Evolutionary conservation across 2,888 invertebrate genomes (phyloP), one percentile per base, ranked within the genome.

Genomic region (Acronicta leporina): DNA sequence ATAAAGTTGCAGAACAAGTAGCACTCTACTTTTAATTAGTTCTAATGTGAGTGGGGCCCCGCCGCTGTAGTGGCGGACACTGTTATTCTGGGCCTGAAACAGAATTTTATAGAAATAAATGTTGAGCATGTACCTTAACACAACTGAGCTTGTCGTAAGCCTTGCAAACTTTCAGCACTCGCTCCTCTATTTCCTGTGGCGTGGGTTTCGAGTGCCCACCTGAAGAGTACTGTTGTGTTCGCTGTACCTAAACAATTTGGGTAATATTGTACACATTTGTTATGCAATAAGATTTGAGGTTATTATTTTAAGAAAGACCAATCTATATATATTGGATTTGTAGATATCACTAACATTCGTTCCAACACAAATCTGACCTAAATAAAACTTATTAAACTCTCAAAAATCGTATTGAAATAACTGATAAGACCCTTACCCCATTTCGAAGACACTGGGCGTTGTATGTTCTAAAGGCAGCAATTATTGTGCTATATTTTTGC

Each of bases 1-100:
- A 95, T 98, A 99, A 80, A 99, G 96, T 95, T 98, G 97, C 85
- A 99, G 96, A 75, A 99, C 98, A 93, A 99, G 97, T 84, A 99
- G 95, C 77, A 99, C 98, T 89, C 99, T 96, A 89, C 98, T 97
- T 88, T 96, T 94, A 91, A 99, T 97, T 84, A 97, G 95, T 85
- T 97, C 97, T 90, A 98, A 95, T 73, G 97, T 95, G 84, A 98
- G 95, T 74, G 98, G 98, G 75, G 96, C 95, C 85, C 96, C 96
- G 76, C 92, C 93, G 91, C 97, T 96, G 96, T 97, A 97, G 92
- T 95, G 95, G 92, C 97, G 96, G 86, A 94, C 94, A 89, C 95
- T 95, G 94, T 95, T 95, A 94, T 94, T 94, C 95, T 92, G 94
- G 91, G 92, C 95, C 96, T 96, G 96, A 89, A 96, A 95, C 92